Base-by-base conservation (phyloP, 1,140 invertebrate genomes). In the Reticulitermes speratus region DNA sequence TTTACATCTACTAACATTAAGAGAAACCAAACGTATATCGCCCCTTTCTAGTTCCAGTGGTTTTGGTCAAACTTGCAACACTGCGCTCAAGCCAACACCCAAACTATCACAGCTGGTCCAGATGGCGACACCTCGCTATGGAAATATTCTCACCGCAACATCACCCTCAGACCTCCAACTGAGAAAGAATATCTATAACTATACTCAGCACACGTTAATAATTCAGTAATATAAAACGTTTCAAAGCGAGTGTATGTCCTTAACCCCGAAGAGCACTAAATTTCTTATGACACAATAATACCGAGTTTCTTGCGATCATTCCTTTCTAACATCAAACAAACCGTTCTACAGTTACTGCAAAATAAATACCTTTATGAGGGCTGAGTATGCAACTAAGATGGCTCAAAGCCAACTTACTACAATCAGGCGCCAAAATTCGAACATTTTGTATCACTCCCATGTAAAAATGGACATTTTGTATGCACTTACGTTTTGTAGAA, bases 61-160 rank as follows among this genome's bases (percentile, higher is more conserved):
- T 16, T 75, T 75, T 75, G 65, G 65, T 25, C 7, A 9, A 75
- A 75, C 65, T 75, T n/a, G 65, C 65, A 75, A 75, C 65, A 75
- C 65, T 75, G 65, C 16, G n/a, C 65, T 75, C 25, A 19, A 75
- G 65, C 65, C 65, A 75, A 75, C 65, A 75, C 65, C 65, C 65
- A 75, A 69, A 75, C 65, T 30, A 75, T 30, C 65, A 25, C 65
- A 75, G 65, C 65, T 75, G 65, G 65, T 75, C 65, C 65, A 75
- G 65, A 75, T 75, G 65, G 65, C 65, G 65, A 75, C 65, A 75
- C 25, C 65, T 75, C 25, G n/a, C n/a, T 30, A 75, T 25, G n/a
- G 25, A 6, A 75, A 25, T 75, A 30, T 75, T 30, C n/a, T 30
- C 9, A 75, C 25, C 3, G n/a, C n/a, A 30, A 75, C n/a, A 75